These are phyloP conservation scores for Palaemon carinicauda DNA, from an alignment of 1,140 invertebrate genomes.

Conservation along the genomic window DNA sequence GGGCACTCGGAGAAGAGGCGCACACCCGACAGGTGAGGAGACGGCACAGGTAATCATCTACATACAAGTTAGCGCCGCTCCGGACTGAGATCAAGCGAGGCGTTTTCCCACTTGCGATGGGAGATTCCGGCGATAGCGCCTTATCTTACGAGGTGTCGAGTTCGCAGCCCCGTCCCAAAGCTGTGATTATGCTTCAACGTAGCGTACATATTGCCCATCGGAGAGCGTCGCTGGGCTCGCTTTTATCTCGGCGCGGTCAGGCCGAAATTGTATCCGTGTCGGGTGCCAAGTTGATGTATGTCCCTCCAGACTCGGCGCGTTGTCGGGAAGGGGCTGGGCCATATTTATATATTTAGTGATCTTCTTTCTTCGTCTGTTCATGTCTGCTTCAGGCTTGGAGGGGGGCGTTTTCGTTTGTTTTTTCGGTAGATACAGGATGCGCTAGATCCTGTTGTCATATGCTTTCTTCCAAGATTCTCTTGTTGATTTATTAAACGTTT, in stretches of 20 bases:
- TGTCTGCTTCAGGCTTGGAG: too few species aligned
- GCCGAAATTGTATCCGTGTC: not conserved
- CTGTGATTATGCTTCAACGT: not conserved
- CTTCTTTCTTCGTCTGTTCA: too few species aligned
- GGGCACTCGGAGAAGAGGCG: not conserved
- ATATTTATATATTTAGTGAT: too few species aligned
- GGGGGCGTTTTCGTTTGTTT: too few species aligned
- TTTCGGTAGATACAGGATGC: too few species aligned
- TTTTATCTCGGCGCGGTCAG: not conserved
- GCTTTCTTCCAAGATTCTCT: too few species aligned
- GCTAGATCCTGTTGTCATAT: too few species aligned
- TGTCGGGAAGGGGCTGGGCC: not conserved
- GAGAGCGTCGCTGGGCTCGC: not conserved
- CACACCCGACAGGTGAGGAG: not conserved
- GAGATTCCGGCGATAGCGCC: constrained; percentile 29
- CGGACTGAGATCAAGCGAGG: not conserved
- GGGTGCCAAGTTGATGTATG: not conserved
- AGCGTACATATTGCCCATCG: not conserved
- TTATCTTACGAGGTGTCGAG: constrained; percentile 42
- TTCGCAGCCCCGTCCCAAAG: not conserved
- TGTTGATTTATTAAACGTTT: too few species aligned
- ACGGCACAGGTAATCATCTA: not conserved
- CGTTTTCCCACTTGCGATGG: not conserved
- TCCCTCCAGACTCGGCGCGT: not conserved
- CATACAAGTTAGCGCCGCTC: constrained; percentile 21